Evolutionary conservation across 1,140 invertebrate genomes (phyloP), one percentile per base, ranked within the genome.

Genomic region (Drosophila sulfurigaster): DNA sequence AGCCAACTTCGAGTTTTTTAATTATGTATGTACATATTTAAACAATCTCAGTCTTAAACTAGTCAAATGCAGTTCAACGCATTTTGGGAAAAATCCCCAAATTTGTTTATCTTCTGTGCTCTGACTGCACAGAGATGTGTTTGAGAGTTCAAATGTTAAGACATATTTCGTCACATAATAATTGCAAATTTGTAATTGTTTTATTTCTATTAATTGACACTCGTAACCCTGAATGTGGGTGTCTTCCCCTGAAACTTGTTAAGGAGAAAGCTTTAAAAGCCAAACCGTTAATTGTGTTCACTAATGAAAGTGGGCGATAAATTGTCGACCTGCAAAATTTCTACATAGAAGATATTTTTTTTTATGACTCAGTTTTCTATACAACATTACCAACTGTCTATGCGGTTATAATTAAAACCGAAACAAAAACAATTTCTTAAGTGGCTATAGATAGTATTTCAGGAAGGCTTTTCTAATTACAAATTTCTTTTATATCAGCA

Each of bases 221-320:
- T 49, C 20, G 10, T 28, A 49, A 5, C 16, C 2, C 20, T 11
- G 8, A 5, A 8, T 30, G 30, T 35, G n/a, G 28, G 38, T 41
- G 38, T 41, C 2, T 41, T 30, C 30, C 43, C 62, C 43, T 46
- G 30, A 13, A 51, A 1, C 32, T 67, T 28, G 20, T 16, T 13
- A 65, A 65, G 65, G 48, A 72, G 80, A 82, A 82, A 82, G 80
- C 63, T 65, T 71, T 59, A 73, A 75, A 41, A 63, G 63, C 72
- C 58, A 79, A 83, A 25, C 77, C 68, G 11, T 30, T 56, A 62
- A 72, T 73, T 66, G 74, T 43, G 43, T 54, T 10, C n/a, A 30
- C 7, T 74, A 74, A 78, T 78, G 56, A 67, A 8, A 49, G 81
- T 85, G 81, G 81, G 81, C 68, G 76, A 59, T 66, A 49, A 76